Base-by-base conservation (phyloP, 2,113 vertebrate genomes). In the Mobula birostris region DNA sequence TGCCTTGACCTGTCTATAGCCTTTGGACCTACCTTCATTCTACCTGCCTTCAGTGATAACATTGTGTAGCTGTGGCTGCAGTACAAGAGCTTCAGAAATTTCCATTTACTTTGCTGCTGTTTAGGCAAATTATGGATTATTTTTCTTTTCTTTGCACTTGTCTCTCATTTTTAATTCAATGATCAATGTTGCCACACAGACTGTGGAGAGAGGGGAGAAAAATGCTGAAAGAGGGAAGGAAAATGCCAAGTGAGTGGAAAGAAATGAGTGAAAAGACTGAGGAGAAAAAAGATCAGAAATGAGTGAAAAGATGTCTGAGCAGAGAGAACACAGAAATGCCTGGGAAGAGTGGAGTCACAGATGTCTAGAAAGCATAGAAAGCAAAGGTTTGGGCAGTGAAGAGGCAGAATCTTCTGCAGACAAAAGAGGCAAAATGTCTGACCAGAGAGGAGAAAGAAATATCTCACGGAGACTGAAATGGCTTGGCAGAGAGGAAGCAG, bases 61-160 rank as follows among this genome's bases (percentile, higher is more conserved):
- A 87, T 87, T 87, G 83, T 87, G 24, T 61, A 87, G 56, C 83
- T 87, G 83, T 87, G 83, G 83, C 83, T 87, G 24, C 27, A 66
- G n/a, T 3, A 29, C 36, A 63, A 88, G 66, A 63, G 85, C 85
- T 32, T 88, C 29, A 88, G 61, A 88, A 88, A 66, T 29, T 88
- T 63, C 66, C 58, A 88, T 88, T 88, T 63, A 66, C 85, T 88
- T n/a, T 14, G 63, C 27, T 66, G 15, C 6, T 88, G 36, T n/a
- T 63, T 66, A 6, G 85, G 61, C 5, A 88, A 88, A 4, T 27
- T 2, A n/a, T 17, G 5, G 61, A 66, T 66, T 66, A 3, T 88
- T 85, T 85, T 27, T 5, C 80, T 56, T 58, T 66, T 88, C 36
- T 63, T 32, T 66, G 32, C 21, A 61, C 19, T 58, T 87, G 5